Evolutionary conservation across 1,140 invertebrate species (phyloP).

Genomic region (Venturia canescens): DNA sequence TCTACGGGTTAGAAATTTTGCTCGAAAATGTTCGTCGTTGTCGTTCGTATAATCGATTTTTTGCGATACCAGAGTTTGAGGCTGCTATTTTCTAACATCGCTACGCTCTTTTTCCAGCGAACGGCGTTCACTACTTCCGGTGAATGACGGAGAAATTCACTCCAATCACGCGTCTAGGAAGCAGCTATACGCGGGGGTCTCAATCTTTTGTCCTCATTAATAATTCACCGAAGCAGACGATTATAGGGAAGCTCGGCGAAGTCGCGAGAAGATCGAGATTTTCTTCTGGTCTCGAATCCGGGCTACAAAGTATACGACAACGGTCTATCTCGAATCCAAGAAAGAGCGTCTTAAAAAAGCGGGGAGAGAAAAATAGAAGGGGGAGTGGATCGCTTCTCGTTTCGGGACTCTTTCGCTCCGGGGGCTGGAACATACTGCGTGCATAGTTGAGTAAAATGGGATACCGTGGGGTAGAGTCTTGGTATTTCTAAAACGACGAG

Average conservation of each 20-base stretch:
- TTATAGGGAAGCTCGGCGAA: background rate
- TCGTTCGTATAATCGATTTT: no score
- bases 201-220: background rate
- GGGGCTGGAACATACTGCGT: constrained; percentile 27
- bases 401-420: constrained; percentile 21
- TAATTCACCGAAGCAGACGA: background rate
- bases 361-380: constrained; percentile 6
- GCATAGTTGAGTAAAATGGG: constrained; percentile 17
- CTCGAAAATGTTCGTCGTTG: no score
- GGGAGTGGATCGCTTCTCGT: constrained; percentile 3
- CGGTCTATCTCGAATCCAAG: background rate
- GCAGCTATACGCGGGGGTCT: background rate
- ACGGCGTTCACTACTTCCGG: no score
- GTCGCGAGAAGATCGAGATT: constrained; percentile 1
- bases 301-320: background rate
- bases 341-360: background rate
- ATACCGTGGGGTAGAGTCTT: constrained; percentile 18
- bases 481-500: constrained; percentile 25
- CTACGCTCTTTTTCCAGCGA: no score
- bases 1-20: no score
- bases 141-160: no score
- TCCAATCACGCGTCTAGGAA: no score
- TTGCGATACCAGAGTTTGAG: no score
- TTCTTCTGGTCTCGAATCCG: background rate
- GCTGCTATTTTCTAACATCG: no score